Evolutionary conservation across 2,888 invertebrate genomes (phyloP).

Genomic region (Lathronympha strigana): DNA sequence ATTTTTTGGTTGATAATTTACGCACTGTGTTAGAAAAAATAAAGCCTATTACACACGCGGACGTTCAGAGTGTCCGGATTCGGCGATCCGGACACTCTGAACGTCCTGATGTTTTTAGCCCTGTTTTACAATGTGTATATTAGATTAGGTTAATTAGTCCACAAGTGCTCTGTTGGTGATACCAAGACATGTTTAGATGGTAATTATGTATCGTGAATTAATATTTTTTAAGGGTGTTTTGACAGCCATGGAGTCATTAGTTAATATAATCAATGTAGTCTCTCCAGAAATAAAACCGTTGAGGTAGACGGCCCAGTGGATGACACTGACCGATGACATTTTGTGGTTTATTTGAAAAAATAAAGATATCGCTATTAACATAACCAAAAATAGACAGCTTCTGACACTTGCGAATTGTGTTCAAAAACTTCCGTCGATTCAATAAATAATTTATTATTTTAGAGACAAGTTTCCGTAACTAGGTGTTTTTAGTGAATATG

Average conservation of each 20-base stretch:
- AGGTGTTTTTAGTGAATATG: too few species aligned
- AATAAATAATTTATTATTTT: too few species aligned
- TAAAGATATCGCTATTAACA: too few species aligned
- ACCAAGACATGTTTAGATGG: slow-evolving; percentile 17
- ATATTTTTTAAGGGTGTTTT: not conserved
- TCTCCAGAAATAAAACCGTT: not conserved
- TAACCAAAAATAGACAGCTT: too few species aligned
- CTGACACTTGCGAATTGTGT: too few species aligned
- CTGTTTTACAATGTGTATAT: not conserved
- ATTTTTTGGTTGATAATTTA: not conserved
- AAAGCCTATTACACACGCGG: not conserved
- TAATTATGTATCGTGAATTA: slow-evolving; percentile 7
- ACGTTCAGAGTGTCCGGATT: not conserved
- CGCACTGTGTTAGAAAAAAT: not conserved
- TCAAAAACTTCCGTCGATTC: too few species aligned
- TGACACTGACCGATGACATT: too few species aligned
- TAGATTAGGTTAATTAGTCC: slow-evolving; percentile 10
- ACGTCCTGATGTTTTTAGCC: not conserved
- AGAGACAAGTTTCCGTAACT: too few species aligned
- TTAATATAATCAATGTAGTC: not conserved
- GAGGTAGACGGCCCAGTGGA: too few species aligned
- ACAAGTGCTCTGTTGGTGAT: slow-evolving; percentile 34
- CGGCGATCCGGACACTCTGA: not conserved
- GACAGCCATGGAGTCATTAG: slow-evolving; percentile 6
- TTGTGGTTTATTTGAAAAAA: too few species aligned